phyloP scores from a whole-genome alignment of 2,888 invertebrate genomes.

The Agrilus mali region DNA sequence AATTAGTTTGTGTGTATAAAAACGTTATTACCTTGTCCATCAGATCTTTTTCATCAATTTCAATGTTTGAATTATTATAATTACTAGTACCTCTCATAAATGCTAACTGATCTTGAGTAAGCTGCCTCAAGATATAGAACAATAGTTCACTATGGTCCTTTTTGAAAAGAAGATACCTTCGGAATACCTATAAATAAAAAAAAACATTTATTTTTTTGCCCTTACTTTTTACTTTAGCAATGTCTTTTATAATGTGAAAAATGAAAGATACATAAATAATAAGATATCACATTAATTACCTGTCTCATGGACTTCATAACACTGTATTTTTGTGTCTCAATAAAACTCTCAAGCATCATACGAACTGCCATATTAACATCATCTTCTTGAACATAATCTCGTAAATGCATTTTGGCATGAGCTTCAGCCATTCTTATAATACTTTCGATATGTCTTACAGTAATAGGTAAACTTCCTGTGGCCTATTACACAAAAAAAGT shows the following conservation, averaged over 20 bases:
- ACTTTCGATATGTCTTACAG: slow-evolving; percentile 95
- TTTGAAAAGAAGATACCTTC: slow-evolving; percentile 83
- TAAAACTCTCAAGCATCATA: slow-evolving; percentile 96
- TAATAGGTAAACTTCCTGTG: slow-evolving; percentile 95
- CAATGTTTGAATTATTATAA: slow-evolving; percentile 49
- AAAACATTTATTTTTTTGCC: neutral
- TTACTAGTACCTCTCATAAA: slow-evolving; percentile 64
- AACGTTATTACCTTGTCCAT: slow-evolving; percentile 41
- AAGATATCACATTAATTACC: slow-evolving; percentile 35
- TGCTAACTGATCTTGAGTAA: slow-evolving; percentile 81
- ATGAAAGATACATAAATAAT: neutral
- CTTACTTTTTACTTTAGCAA: neutral
- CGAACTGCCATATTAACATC: slow-evolving; percentile 97
- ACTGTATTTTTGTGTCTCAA: slow-evolving; percentile 96
- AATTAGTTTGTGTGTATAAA: neutral
- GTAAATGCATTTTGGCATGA: slow-evolving; percentile 89
- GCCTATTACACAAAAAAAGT: slow-evolving; percentile 38
- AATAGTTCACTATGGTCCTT: slow-evolving; percentile 93
- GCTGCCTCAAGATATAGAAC: slow-evolving; percentile 87
- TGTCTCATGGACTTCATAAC: slow-evolving; percentile 93
- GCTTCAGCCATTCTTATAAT: slow-evolving; percentile 98
- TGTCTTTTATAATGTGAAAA: neutral
- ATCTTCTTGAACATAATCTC: slow-evolving; percentile 79
- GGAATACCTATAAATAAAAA: slow-evolving; percentile 63
- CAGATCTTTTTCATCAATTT: slow-evolving; percentile 75